These are phyloP conservation scores for Drosophila lowei DNA, from an alignment of 1,140 invertebrate species.

Conservation along the genomic window DNA sequence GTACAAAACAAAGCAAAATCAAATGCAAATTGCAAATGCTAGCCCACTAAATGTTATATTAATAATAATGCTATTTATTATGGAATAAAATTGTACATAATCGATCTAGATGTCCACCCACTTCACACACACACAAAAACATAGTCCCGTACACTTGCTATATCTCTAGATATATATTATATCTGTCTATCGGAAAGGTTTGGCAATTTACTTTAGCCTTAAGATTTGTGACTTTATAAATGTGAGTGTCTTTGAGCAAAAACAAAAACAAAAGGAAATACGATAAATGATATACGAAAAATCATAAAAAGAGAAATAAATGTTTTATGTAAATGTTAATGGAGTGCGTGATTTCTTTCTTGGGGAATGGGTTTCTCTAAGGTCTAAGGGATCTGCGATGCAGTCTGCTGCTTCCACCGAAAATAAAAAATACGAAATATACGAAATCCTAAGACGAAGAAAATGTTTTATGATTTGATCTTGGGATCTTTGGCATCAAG, in stretches of 20 bases:
- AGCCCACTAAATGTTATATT: conserved; percentile 65
- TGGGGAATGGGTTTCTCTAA: neutral
- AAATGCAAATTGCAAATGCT: conserved; percentile 48
- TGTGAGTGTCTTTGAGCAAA: conserved; percentile 73
- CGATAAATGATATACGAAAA: conserved; percentile 40
- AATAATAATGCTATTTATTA: conserved; percentile 56
- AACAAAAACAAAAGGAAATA: conserved; percentile 34
- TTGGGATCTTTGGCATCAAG: no score
- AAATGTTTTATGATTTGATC: conserved; percentile 70
- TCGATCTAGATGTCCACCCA: conserved; percentile 33
- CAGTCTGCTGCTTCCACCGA: no score
- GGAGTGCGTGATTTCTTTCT: neutral
- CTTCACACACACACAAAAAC: neutral
- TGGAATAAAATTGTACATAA: conserved; percentile 47
- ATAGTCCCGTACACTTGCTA: conserved; percentile 30
- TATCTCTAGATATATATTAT: conserved; percentile 42
- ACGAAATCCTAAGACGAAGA: conserved; percentile 50
- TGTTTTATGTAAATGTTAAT: conserved; percentile 81
- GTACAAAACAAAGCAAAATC: conserved; percentile 53
- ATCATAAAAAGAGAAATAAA: conserved; percentile 64
- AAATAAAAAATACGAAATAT: conserved; percentile 13
- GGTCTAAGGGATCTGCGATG: no score
- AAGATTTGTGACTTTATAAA: conserved; percentile 63
- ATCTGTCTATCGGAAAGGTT: conserved; percentile 51
- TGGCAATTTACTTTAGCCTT: conserved; percentile 23